phyloP scores from a whole-genome alignment of 2,888 invertebrate genomes.

The Drosophila planitibia region DNA sequence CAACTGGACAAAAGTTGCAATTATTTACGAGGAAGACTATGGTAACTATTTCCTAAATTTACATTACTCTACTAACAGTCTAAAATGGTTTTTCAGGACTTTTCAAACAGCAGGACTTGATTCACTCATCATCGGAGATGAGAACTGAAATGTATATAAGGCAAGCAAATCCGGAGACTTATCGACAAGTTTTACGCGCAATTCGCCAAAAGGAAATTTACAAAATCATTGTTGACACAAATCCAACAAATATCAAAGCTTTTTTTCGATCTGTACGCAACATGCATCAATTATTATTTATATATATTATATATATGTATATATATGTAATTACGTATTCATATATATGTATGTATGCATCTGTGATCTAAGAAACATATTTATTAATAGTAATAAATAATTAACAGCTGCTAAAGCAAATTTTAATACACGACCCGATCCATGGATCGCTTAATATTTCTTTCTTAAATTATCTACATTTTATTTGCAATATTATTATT shows the following conservation, averaged over 20 bases:
- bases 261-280: constrained; percentile 94
- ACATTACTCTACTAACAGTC: neutral
- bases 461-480: neutral
- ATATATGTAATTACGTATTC: constrained; percentile 3
- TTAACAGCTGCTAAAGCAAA: neutral
- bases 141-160: constrained; percentile 92
- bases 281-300: constrained; percentile 22
- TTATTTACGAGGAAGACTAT: constrained; percentile 96
- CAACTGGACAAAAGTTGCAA: constrained; percentile 96
- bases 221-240: constrained; percentile 95
- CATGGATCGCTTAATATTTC: neutral
- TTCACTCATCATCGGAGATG: constrained; percentile 87
- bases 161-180: constrained; percentile 89
- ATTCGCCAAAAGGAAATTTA: constrained; percentile 94
- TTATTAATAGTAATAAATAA: neutral
- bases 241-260: constrained; percentile 91
- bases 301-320: neutral
- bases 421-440: neutral
- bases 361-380: constrained; percentile 1
- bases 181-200: constrained; percentile 88
- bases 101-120: constrained; percentile 93
- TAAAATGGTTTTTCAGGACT: constrained; percentile 87
- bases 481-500: neutral
- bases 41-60: constrained; percentile 86
- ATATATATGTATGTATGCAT: constrained; percentile 13